A percentile compares a stretch with the other conserved stretches of the same genome.
Conservation (phyloP, 2,797 vertebrate genomes). For the Chaunax sp. region DNA sequence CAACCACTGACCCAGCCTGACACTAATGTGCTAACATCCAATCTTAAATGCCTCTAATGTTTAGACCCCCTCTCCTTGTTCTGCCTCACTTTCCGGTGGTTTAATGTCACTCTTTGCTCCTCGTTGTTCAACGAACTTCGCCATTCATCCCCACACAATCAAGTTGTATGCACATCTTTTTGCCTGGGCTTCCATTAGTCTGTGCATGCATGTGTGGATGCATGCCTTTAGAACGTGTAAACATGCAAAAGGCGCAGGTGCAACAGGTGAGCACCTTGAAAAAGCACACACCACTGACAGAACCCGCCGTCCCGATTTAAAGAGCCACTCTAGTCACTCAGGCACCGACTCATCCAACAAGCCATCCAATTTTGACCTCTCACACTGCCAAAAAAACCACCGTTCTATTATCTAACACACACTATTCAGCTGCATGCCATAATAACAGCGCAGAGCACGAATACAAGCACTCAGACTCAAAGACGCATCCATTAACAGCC, state of each 20-base stretch:
- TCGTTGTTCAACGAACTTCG: constrained; percentile 69
- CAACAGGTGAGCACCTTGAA: constrained; percentile 38
- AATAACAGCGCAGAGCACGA: constrained; percentile 55
- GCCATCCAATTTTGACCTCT: constrained; percentile 51
- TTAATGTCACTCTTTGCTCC: constrained; percentile 56
- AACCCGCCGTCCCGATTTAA: constrained; percentile 52
- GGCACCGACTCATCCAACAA: constrained; percentile 51
- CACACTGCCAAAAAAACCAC: constrained; percentile 33
- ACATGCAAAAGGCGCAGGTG: constrained; percentile 30
- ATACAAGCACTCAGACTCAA: constrained; percentile 66
- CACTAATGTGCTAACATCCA: constrained; percentile 75
- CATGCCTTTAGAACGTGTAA: background rate
- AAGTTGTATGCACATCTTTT: no score
- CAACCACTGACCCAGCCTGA: constrained; percentile 76
- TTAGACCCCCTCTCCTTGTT: constrained; percentile 44
- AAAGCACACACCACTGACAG: constrained; percentile 29
- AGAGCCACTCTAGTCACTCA: constrained; percentile 39
- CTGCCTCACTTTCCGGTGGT: constrained; percentile 35
- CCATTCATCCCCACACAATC: constrained; percentile 47
- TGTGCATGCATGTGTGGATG: constrained; percentile 21
- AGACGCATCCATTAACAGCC: constrained; percentile 73
- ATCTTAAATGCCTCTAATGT: constrained; percentile 80
- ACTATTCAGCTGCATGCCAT: constrained; percentile 44
- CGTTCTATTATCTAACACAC: constrained; percentile 38
- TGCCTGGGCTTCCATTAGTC: background rate